These are phyloP conservation scores for Carabus problematicus DNA, from an alignment of 2,888 invertebrate genomes.

Conservation along the genomic window DNA sequence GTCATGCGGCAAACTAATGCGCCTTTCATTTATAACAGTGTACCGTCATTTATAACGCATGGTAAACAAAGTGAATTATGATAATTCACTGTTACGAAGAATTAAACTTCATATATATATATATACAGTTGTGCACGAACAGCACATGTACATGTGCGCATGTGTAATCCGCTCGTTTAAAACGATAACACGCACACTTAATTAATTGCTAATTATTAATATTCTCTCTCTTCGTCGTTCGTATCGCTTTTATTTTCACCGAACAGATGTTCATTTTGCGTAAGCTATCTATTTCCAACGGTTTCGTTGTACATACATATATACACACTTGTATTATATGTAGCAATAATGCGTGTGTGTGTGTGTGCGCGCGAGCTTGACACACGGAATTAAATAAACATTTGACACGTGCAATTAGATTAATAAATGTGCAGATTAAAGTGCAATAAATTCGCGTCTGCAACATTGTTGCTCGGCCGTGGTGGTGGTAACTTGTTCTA, in stretches of 20 bases:
- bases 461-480: too few species aligned
- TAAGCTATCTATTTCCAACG: constrained; percentile 35
- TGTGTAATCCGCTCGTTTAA: constrained; percentile 13
- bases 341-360: constrained; percentile 10
- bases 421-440: constrained; percentile 17
- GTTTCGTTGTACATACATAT: constrained; percentile 22
- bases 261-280: constrained; percentile 28
- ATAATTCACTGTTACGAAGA: too few species aligned
- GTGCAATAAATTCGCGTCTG: not conserved
- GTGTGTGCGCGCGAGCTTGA: constrained; percentile 17
- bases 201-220: constrained; percentile 37
- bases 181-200: constrained; percentile 32
- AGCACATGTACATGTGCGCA: too few species aligned
- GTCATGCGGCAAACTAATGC: too few species aligned
- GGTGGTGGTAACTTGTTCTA: too few species aligned
- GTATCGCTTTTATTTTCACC: constrained; percentile 9
- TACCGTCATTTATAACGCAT: too few species aligned
- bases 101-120: too few species aligned
- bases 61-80: constrained; percentile 2
- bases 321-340: constrained; percentile 24
- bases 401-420: constrained; percentile 39
- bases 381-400: constrained; percentile 33
- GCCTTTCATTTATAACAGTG: too few species aligned
- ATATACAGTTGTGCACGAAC: not conserved
- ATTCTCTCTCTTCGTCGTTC: constrained; percentile 7